phyloP scores from a whole-genome alignment of 2,888 invertebrate genomes.

The Azorinus chamasolen region DNA sequence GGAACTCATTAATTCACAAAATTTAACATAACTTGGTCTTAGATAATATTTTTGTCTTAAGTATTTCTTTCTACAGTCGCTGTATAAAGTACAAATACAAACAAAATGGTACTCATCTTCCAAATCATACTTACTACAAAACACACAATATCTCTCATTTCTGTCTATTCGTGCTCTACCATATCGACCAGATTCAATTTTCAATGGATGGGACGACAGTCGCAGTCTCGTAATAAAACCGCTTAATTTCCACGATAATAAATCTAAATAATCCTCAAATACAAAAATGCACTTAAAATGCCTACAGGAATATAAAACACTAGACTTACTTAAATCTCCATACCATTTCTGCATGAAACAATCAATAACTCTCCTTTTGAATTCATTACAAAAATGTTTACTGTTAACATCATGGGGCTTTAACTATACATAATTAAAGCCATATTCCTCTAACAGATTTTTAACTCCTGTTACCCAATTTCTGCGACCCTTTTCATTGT shows the following conservation, averaged over 20 bases:
- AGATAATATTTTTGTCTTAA: no score
- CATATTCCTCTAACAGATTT: conserved; percentile 7
- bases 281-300: conserved; percentile 8
- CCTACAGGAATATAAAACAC: conserved; percentile 8
- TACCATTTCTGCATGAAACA: conserved; percentile 12
- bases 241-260: not conserved
- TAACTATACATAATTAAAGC: conserved; percentile 15
- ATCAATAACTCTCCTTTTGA: conserved; percentile 13
- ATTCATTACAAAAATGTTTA: no score
- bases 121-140: conserved; percentile 15
- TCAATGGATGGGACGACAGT: conserved; percentile 16
- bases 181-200: conserved; percentile 26
- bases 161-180: conserved; percentile 15
- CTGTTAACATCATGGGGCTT: not conserved
- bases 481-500: not conserved
- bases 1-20: no score
- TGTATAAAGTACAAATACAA: not conserved
- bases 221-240: conserved; percentile 1
- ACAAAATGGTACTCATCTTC: conserved; percentile 33
- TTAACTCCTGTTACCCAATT: conserved; percentile 13
- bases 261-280: conserved; percentile 14
- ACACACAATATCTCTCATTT: conserved; percentile 11
- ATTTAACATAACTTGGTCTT: no score
- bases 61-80: no score
- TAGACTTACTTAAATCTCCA: not conserved